Evolutionary conservation across 2,797 vertebrate genomes (phyloP).

Genomic region (Remorina albescens): DNA sequence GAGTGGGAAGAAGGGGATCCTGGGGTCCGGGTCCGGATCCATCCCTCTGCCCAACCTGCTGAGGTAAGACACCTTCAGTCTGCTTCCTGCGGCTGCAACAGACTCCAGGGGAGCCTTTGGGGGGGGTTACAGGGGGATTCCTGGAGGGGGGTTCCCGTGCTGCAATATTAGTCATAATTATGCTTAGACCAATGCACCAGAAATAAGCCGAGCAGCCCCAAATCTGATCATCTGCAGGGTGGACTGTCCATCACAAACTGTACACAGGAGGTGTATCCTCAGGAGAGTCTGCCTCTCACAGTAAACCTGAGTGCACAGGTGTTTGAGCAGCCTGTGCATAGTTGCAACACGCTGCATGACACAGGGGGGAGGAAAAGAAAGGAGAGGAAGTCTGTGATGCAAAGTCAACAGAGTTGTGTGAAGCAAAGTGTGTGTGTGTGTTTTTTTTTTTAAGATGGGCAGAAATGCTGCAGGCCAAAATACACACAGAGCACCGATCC

Average conservation of each 20-base stretch:
- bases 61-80: constrained; percentile 86
- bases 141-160: too few relatives aligned
- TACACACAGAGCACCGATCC: not conserved
- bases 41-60: constrained; percentile 94
- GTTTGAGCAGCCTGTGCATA: constrained; percentile 10
- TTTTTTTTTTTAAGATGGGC: constrained; percentile 9
- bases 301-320: not conserved
- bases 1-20: constrained; percentile 94
- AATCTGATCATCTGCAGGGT: constrained; percentile 15
- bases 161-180: constrained; percentile 41
- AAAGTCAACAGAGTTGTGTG: constrained; percentile 41
- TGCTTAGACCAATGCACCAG: constrained; percentile 30
- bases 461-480: constrained; percentile 23
- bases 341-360: constrained; percentile 30
- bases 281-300: not conserved
- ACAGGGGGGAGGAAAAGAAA: constrained; percentile 14
- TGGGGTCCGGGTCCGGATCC: constrained; percentile 93
- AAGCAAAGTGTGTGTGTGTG: constrained; percentile 9
- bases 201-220: constrained; percentile 20
- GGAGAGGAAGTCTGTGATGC: constrained; percentile 34
- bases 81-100: constrained; percentile 23
- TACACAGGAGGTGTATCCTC: not conserved
- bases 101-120: constrained; percentile 15
- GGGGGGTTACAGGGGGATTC: too few relatives aligned
- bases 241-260: not conserved